Evolutionary conservation across 2,888 invertebrate species (phyloP).

Genomic region (Rapana venosa): DNA sequence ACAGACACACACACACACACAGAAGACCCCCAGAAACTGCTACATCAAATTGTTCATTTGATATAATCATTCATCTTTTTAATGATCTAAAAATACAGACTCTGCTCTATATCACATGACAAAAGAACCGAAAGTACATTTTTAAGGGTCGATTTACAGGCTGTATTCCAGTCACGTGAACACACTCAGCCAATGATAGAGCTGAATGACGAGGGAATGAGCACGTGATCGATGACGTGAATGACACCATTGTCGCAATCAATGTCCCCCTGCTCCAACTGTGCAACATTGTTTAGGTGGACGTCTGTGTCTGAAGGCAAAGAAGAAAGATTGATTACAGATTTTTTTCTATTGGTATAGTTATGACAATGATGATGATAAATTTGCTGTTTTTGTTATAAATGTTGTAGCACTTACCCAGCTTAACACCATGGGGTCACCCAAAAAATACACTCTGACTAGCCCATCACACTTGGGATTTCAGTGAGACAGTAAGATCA

Average conservation of each 20-base stretch:
- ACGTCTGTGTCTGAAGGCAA: constrained; percentile 53
- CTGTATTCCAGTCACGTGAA: neutral
- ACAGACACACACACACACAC: constrained; percentile 19
- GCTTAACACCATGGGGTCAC: too few relatives aligned
- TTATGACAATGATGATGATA: neutral
- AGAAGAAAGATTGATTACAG: neutral
- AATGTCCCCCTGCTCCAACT: constrained; percentile 59
- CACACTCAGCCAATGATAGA: constrained; percentile 35
- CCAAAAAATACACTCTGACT: too few relatives aligned
- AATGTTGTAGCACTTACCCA: neutral
- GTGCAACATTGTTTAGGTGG: constrained; percentile 58
- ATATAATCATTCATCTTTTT: neutral
- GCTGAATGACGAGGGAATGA: constrained; percentile 43
- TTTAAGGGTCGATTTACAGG: neutral
- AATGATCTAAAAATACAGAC: neutral
- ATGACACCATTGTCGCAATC: constrained; percentile 70
- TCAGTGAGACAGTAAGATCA: too few relatives aligned
- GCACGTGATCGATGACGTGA: constrained; percentile 60
- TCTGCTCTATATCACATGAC: neutral
- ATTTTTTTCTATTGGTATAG: neutral
- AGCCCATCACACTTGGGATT: too few relatives aligned
- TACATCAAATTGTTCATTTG: neutral
- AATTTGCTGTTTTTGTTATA: neutral
- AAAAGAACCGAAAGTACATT: neutral
- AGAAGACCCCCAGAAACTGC: neutral